These are phyloP conservation scores for Luidia sarsii DNA, from an alignment of 53 echinoderm and acorn worm species.

Conservation along the genomic window DNA sequence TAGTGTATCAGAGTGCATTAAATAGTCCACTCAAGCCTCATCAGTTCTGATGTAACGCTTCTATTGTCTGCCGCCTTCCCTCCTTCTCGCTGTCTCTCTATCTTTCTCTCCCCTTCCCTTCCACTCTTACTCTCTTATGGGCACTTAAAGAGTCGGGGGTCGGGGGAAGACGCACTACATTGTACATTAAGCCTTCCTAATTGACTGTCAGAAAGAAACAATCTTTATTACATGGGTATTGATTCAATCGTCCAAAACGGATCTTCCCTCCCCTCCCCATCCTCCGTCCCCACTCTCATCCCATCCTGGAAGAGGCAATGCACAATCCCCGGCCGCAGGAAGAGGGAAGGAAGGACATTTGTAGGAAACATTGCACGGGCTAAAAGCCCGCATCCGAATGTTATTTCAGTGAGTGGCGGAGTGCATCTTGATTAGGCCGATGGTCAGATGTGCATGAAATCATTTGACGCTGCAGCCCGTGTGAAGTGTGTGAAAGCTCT, in stretches of 20 bases:
- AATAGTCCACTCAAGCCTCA: conserved; percentile 1
- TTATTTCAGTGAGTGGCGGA: conserved; percentile 17
- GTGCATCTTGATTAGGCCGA: conserved; percentile 10
- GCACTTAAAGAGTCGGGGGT: conserved; percentile 12
- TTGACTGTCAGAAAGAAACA: conserved; percentile 9
- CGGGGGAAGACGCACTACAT: not conserved
- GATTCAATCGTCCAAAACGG: too few relatives aligned
- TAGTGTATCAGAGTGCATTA: not conserved
- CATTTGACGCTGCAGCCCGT: not conserved
- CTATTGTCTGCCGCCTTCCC: not conserved
- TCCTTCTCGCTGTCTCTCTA: not conserved
- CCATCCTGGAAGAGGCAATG: not conserved
- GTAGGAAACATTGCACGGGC: not conserved
- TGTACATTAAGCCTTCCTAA: conserved; percentile 43
- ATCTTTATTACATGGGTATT: conserved; percentile 41
- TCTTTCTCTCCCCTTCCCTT: not conserved
- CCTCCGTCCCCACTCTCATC: too few relatives aligned
- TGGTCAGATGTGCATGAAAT: conserved; percentile 1
- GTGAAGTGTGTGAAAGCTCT: conserved; percentile 40
- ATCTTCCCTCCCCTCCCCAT: too few relatives aligned
- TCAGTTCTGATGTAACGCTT: conserved; percentile 32
- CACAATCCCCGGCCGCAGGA: too few relatives aligned
- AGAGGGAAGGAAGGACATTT: conserved; percentile 19
- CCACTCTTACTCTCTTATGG: not conserved
- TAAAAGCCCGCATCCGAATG: conserved; percentile 22